Base-by-base conservation (phyloP, 2,888 invertebrate genomes). In the Cheilosia variabilis region DNA sequence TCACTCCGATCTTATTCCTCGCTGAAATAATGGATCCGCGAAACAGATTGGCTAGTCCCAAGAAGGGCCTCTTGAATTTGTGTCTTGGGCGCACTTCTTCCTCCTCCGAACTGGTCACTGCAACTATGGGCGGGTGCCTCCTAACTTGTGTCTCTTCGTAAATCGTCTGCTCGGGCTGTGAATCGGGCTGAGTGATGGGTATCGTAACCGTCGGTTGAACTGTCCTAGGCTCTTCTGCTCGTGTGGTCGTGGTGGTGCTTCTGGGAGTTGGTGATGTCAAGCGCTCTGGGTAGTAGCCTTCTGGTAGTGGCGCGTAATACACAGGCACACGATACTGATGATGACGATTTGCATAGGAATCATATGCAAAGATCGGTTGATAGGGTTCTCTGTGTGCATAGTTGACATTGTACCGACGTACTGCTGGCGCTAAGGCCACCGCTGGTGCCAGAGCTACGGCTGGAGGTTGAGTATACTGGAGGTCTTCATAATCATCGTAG, bases 401-500 rank as follows among this genome's bases (percentile, higher is more conserved):
- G 43, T 84, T 84, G 7, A 71, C 5, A 10, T 76, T 84, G 43
- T 84, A 84, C 10, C 68, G 80, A 13, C 84, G 82, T 0, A 62
- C 31, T 24, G 43, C 31, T 47, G 77, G 58, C 7, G 53, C 15
- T 4, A 65, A 17, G 3, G 37, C 24, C 2, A 34, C 34, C 9
- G 10, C 9, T 34, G 58, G 19, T 7, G 72, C 15, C 3, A 37
- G 19, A 4, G 72, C 15, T 10, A 37, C 37, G 10, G 37, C 13
- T n/a, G 72, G 43, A 10, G 83, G 60, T 17, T 52, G 68, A 6
- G 60, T 43, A 15, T 84, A 84, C 13, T 75, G 55, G 7, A 76
- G 53, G 9, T 84, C 84, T 10, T 84, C 84, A 19, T 80, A 80
- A 9, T 84, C 84, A 31, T 84, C 84, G n/a, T 76, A 84, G 17